phyloP scores from a whole-genome alignment of 2,797 vertebrate species.

The Saxicola maurus region DNA sequence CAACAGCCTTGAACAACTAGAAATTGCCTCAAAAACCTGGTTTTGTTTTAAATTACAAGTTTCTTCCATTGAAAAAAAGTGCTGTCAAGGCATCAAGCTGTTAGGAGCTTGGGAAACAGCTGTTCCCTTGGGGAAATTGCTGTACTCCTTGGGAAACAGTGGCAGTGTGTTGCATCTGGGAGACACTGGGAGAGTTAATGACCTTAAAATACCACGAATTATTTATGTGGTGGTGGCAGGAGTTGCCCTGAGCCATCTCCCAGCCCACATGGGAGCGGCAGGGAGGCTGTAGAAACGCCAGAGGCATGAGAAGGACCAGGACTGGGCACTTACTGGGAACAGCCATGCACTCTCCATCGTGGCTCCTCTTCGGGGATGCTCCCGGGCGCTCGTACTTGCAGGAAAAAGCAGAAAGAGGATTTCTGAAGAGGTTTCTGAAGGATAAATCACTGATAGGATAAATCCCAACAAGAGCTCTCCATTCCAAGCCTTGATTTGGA shows the following conservation, averaged over 20 bases:
- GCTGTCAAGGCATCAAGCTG: not conserved
- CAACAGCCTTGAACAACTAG: not conserved
- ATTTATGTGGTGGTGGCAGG: not conserved
- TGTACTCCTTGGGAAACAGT: not conserved
- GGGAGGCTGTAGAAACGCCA: not conserved
- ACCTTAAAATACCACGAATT: not conserved
- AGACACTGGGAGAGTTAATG: fast-evolving
- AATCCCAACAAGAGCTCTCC: not conserved
- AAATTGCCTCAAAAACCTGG: not conserved
- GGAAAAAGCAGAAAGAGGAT: not conserved
- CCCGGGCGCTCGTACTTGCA: slow-evolving; percentile 87
- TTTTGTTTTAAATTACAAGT: not conserved
- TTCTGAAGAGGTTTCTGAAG: not conserved
- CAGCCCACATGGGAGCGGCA: not conserved
- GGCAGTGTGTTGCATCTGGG: fast-evolving
- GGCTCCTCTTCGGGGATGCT: slow-evolving; percentile 88
- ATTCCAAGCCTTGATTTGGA: not conserved
- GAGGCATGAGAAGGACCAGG: not conserved
- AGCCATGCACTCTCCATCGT: slow-evolving; percentile 84
- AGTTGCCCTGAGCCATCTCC: not conserved
- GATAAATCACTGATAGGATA: fast-evolving
- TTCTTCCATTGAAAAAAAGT: not conserved
- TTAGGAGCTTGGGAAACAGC: not conserved
- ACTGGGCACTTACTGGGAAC: slow-evolving; percentile 75
- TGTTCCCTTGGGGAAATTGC: not conserved